Percentiles rank a stretch among this genome's conserved stretches.
These are phyloP conservation scores for Phasia obesa DNA, from an alignment of 2,888 invertebrate genomes.

Conservation along the genomic window DNA sequence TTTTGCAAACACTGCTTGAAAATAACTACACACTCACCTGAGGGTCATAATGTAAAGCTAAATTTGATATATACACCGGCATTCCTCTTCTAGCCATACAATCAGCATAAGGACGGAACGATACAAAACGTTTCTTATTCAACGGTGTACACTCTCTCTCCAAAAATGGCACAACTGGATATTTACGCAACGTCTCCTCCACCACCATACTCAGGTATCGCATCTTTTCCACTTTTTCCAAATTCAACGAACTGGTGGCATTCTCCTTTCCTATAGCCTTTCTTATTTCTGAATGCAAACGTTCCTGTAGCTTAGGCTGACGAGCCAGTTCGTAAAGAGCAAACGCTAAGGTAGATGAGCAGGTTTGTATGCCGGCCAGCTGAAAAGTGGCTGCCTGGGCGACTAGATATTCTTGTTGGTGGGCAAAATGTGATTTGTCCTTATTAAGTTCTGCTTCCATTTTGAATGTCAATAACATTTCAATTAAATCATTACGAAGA, in stretches of 20 bases:
- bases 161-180: constrained; percentile 81
- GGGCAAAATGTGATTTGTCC: constrained; percentile 77
- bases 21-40: constrained; percentile 76
- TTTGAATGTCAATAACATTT: constrained; percentile 83
- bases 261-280: constrained; percentile 73
- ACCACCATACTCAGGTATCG: constrained; percentile 82
- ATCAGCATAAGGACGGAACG: constrained; percentile 79
- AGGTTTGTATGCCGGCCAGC: constrained; percentile 80
- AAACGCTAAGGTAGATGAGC: constrained; percentile 82
- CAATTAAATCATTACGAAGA: constrained; percentile 83
- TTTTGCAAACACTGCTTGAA: neutral
- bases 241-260: constrained; percentile 77
- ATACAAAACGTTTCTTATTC: constrained; percentile 78
- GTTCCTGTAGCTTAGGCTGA: constrained; percentile 82
- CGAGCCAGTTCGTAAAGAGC: constrained; percentile 82
- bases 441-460: constrained; percentile 78
- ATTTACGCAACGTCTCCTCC: constrained; percentile 80
- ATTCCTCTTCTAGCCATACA: constrained; percentile 79
- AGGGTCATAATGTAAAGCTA: constrained; percentile 81
- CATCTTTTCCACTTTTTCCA: constrained; percentile 82
- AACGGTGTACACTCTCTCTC: constrained; percentile 80
- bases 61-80: constrained; percentile 81
- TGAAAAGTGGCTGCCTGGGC: constrained; percentile 82
- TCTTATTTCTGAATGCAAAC: constrained; percentile 82
- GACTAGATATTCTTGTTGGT: constrained; percentile 79